Conservation (phyloP, 2,888 invertebrate species). For the Hipparchia sbordonii region DNA sequence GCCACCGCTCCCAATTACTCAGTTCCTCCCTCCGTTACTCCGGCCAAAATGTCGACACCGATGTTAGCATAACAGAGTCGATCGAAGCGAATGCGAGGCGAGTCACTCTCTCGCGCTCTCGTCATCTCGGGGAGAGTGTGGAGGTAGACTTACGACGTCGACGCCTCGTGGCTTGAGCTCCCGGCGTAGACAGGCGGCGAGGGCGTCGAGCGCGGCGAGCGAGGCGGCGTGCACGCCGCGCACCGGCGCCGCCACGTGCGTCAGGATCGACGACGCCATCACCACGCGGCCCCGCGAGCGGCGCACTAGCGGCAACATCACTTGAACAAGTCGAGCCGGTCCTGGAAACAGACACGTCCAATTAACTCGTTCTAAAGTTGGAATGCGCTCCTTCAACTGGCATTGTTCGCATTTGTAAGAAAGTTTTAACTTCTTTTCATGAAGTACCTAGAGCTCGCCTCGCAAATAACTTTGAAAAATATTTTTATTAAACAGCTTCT, state of each 20-base stretch:
- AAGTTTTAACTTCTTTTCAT: conserved; percentile 7
- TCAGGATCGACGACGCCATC: conserved; percentile 90
- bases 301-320: conserved; percentile 91
- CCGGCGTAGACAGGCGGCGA: conserved; percentile 90
- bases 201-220: conserved; percentile 90
- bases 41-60: background rate
- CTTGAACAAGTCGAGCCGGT: conserved; percentile 87
- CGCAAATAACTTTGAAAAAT: background rate
- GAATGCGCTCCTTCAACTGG: conserved; percentile 6
- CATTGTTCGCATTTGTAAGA: conserved; percentile 21
- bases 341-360: conserved; percentile 62
- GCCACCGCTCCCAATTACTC: too few species aligned
- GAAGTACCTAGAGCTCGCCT: conserved; percentile 8
- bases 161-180: conserved; percentile 91
- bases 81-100: too few species aligned
- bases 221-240: conserved; percentile 92
- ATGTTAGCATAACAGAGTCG: background rate
- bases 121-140: background rate
- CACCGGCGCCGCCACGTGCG: conserved; percentile 90
- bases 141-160: conserved; percentile 82
- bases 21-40: background rate
- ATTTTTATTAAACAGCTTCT: background rate
- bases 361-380: conserved; percentile 18
- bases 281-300: conserved; percentile 91
- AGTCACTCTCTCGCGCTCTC: background rate